Base-by-base conservation (phyloP, 2,113 vertebrate species). In the Lycocorax pyrrhopterus region DNA sequence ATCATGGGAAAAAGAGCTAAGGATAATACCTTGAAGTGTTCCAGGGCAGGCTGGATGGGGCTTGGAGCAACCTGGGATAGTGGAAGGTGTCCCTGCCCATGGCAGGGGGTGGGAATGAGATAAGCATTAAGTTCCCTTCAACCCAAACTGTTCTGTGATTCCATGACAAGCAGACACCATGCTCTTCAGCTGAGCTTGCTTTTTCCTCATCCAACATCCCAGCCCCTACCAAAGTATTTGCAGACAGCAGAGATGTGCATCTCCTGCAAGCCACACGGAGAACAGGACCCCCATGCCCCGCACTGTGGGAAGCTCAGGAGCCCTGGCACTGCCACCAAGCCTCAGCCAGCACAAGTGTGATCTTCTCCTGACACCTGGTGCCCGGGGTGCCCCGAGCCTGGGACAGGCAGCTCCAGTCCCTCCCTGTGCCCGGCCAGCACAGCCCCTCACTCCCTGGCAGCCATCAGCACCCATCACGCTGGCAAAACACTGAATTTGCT, bases 311-410 rank as follows among this genome's bases (percentile, higher is more conserved):
- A 16, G 35, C 3, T 33, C 7, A 53, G 16, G 51, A 30, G n/a
- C 17, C 9, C 3, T 1, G 25, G 55, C n/a, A 35, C 43, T 20
- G 27, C 8, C 89, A 35, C 30, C 63, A 30, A 73, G 33, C 56
- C 37, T 4, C 71, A 16, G 10, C 6, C 22, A 15, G 21, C 64
- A 5, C 67, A 46, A 72, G 37, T 18, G 0, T 39, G 74, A 74
- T 66, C 17, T 37, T 66, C 69, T 82, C 47, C 75, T 97, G 97
- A 91, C 97, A 94, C 91, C 97, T 41, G 74, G 96, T 75, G 97
- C 90, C 35, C 18, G 1, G 73, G 74, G 96, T 75, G 97, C 90
- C 35, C 20, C 1, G 73, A 46, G 80, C 37, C n/a, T 6, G 66
- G 33, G 30, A 49, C 71, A 7, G 18, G 30, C 32, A 41, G 25